Evolutionary conservation across 2,113 vertebrate species (phyloP).

Genomic region (Actenoides lindsayi): DNA sequence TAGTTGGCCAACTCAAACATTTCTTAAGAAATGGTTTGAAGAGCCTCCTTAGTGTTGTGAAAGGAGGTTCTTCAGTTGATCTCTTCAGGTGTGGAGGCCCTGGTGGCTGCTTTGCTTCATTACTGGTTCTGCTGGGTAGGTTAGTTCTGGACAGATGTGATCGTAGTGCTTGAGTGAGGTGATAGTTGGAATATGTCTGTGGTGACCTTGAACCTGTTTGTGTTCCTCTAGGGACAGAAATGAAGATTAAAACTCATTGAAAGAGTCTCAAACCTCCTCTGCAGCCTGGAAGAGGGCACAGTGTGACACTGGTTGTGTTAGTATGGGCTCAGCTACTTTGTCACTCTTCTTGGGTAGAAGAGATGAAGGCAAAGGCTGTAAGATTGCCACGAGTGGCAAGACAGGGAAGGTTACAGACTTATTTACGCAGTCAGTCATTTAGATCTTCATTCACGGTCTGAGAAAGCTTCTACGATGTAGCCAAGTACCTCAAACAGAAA

Average conservation of each 20-base stretch:
- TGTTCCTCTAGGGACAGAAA: background rate
- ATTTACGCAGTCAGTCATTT: background rate
- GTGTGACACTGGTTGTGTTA: accelerated
- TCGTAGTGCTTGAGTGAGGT: accelerated
- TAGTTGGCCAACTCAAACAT: background rate
- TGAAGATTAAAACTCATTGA: background rate
- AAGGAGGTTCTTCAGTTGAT: background rate
- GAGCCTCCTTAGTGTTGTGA: background rate
- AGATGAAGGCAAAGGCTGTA: background rate
- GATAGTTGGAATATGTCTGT: background rate
- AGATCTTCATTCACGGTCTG: background rate
- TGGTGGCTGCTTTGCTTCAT: background rate
- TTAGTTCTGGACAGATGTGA: background rate
- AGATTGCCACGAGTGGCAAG: background rate
- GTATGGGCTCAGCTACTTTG: background rate
- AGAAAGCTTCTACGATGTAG: background rate
- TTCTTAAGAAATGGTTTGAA: background rate
- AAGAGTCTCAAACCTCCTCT: background rate
- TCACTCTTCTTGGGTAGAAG: background rate
- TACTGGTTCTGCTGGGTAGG: background rate
- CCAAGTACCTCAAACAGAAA: background rate
- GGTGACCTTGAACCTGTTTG: background rate
- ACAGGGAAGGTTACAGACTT: background rate
- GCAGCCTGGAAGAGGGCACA: background rate
- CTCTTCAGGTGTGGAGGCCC: background rate